Conservation (phyloP, 2,888 invertebrate species). For the Nebria brevicollis region DNA sequence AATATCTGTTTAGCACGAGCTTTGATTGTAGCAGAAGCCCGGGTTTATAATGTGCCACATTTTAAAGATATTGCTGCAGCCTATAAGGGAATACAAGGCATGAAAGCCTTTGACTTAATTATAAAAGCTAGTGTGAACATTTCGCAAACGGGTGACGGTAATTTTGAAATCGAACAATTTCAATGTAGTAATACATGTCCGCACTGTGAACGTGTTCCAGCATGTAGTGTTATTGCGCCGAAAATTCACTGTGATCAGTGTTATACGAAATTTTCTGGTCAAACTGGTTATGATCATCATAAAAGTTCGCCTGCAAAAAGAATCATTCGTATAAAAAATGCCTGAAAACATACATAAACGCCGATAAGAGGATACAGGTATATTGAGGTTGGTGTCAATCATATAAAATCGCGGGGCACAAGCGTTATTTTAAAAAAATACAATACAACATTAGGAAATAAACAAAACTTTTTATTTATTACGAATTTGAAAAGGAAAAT, state of each 20-base stretch:
- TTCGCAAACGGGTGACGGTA: not conserved
- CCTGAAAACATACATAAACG: too few relatives aligned
- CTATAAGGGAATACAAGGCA: not conserved
- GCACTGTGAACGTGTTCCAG: not conserved
- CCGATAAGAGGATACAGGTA: too few relatives aligned
- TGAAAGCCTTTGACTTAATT: not conserved
- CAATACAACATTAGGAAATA: not conserved
- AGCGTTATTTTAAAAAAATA: not conserved
- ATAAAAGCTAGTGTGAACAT: too few relatives aligned
- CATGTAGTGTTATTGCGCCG: not conserved
- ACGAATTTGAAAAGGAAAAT: slow-evolving; percentile 51
- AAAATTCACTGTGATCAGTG: not conserved
- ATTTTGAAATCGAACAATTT: not conserved
- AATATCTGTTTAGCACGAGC: slow-evolving; percentile 6
- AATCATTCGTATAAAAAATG: not conserved
- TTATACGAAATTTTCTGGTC: not conserved
- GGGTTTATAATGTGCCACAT: not conserved
- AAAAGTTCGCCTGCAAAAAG: not conserved
- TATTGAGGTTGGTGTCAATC: too few relatives aligned
- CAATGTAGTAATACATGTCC: not conserved
- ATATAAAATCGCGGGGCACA: too few relatives aligned
- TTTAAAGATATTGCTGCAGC: not conserved
- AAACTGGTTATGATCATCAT: not conserved
- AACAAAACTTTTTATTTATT: slow-evolving; percentile 48
- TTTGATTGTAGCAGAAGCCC: too few relatives aligned